These are phyloP conservation scores for Crax fasciolata DNA, from an alignment of 2,797 vertebrate genomes.

Conservation along the genomic window DNA sequence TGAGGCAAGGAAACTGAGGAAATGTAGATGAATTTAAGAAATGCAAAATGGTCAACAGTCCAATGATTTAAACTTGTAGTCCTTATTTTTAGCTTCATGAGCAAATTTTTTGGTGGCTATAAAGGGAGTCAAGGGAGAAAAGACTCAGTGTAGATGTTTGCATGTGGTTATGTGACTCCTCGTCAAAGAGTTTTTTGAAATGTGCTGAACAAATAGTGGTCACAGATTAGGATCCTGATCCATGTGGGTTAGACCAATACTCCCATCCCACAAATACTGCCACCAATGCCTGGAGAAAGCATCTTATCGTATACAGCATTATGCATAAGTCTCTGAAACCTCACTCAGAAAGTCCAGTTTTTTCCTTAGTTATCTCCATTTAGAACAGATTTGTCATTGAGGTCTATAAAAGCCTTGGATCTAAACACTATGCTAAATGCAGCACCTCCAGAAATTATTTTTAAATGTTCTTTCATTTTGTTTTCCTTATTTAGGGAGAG, in stretches of 20 bases:
- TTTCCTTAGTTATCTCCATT: background rate
- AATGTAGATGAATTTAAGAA: background rate
- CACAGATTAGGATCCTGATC: background rate
- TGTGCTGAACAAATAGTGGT: background rate
- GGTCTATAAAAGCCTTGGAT: background rate
- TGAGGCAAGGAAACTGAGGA: too few species aligned
- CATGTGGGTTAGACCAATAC: accelerated
- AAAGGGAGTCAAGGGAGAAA: background rate
- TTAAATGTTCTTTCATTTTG: background rate
- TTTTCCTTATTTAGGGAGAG: background rate
- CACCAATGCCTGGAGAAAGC: background rate
- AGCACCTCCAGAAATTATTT: background rate
- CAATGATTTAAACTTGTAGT: background rate
- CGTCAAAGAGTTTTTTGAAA: background rate
- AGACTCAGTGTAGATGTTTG: background rate
- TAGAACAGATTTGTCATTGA: background rate
- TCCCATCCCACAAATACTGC: background rate
- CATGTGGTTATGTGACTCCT: background rate
- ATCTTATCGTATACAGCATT: background rate
- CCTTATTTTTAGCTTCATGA: background rate
- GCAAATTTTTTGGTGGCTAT: background rate
- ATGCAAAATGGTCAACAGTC: background rate
- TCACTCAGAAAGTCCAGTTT: background rate
- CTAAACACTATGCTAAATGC: background rate
- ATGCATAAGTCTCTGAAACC: background rate